These are phyloP conservation scores for Calliphora vicina DNA, from an alignment of 1,140 invertebrate species.

Conservation along the genomic window DNA sequence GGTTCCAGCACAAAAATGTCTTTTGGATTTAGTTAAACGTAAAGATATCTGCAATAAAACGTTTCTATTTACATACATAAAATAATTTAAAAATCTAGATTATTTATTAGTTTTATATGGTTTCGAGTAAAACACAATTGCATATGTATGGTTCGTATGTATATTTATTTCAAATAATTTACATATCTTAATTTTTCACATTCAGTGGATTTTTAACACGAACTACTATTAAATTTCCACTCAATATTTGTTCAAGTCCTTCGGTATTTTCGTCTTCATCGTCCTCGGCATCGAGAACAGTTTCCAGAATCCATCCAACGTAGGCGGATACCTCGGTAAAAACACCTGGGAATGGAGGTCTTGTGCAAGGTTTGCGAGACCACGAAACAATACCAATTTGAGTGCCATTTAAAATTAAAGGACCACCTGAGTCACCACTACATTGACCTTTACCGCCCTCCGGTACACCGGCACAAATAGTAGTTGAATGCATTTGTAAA, in stretches of 20 bases:
- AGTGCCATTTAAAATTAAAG: conserved; percentile 54
- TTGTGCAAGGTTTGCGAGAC: conserved; percentile 64
- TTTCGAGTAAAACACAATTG: not conserved
- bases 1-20: conserved; percentile 56
- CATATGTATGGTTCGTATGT: no score
- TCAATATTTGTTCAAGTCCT: conserved; percentile 28
- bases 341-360: conserved; percentile 63
- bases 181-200: not conserved
- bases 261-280: conserved; percentile 33
- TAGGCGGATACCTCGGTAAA: conserved; percentile 65
- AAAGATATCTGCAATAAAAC: conserved; percentile 46
- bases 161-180: not conserved
- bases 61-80: not conserved
- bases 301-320: conserved; percentile 62
- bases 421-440: conserved; percentile 64
- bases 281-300: conserved; percentile 21
- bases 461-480: conserved; percentile 61
- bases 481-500: conserved; percentile 47
- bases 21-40: conserved; percentile 41
- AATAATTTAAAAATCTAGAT: no score
- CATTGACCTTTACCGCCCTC: conserved; percentile 64
- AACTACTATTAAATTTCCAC: conserved; percentile 38
- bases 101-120: no score
- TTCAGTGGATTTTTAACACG: not conserved
- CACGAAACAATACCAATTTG: conserved; percentile 65